These are phyloP conservation scores for Aotus griseimembra DNA, from an alignment of 2,797 vertebrate genomes.

Conservation along the genomic window DNA sequence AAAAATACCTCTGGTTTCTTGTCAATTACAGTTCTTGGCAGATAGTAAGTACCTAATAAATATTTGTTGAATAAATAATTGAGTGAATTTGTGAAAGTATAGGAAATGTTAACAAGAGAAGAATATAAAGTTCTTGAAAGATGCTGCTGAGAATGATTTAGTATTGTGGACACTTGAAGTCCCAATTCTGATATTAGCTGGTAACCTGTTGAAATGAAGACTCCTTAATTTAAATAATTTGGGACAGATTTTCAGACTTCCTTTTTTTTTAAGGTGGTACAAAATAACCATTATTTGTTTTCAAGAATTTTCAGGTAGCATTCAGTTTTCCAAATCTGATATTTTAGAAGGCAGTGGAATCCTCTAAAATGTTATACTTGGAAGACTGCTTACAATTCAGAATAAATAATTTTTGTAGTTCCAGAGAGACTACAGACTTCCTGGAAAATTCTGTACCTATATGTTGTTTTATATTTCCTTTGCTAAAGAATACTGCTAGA, in stretches of 20 bases:
- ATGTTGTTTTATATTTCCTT: conserved; percentile 52
- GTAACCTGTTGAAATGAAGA: conserved; percentile 23
- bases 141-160: background rate
- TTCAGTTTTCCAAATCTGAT: conserved; percentile 52
- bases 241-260: background rate
- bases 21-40: background rate
- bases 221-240: conserved; percentile 12
- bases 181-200: conserved; percentile 36
- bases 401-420: conserved; percentile 44
- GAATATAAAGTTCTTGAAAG: background rate
- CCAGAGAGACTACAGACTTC: background rate
- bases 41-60: background rate
- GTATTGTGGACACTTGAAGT: background rate
- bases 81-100: conserved; percentile 2
- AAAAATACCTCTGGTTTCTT: background rate
- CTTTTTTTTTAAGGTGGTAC: background rate
- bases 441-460: conserved; percentile 54
- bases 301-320: conserved; percentile 13
- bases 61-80: background rate
- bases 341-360: conserved; percentile 48
- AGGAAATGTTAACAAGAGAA: conserved; percentile 21
- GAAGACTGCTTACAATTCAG: conserved; percentile 22
- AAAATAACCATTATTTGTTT: conserved; percentile 1
- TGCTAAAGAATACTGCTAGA: conserved; percentile 42
- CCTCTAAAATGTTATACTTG: conserved; percentile 54